Evolutionary conservation across 2,797 vertebrate genomes (phyloP).

Genomic region (Dipus sagitta): DNA sequence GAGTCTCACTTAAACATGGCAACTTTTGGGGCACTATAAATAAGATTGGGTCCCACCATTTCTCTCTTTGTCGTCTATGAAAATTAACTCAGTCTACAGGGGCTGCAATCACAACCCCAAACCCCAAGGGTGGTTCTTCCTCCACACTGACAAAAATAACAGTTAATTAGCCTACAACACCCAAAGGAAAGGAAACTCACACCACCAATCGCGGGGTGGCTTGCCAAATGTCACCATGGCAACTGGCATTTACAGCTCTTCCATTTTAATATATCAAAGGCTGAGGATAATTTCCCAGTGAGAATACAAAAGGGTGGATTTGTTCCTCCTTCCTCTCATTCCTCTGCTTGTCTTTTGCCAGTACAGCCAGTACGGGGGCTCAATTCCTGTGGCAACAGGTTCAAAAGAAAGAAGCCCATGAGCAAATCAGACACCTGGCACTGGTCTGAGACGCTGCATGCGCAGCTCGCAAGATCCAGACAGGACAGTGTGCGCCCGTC

Average conservation of each 20-base stretch:
- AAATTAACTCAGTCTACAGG: slow-evolving; percentile 82
- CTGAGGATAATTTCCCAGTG: slow-evolving; percentile 84
- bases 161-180: slow-evolving; percentile 88
- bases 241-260: slow-evolving; percentile 86
- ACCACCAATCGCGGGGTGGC: slow-evolving; percentile 77
- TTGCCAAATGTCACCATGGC: slow-evolving; percentile 85
- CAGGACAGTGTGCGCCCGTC: neutral
- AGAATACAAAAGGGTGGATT: slow-evolving; percentile 49
- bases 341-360: slow-evolving; percentile 63
- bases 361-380: slow-evolving; percentile 59
- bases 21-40: slow-evolving; percentile 68
- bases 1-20: slow-evolving; percentile 71
- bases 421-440: neutral
- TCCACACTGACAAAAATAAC: slow-evolving; percentile 84
- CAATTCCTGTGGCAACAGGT: slow-evolving; percentile 51
- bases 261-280: slow-evolving; percentile 86
- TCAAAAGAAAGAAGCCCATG: neutral
- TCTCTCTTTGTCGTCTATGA: slow-evolving; percentile 75
- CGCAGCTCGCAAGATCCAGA: neutral
- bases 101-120: slow-evolving; percentile 73
- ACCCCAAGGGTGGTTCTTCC: slow-evolving; percentile 75
- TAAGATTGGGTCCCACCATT: slow-evolving; percentile 40
- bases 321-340: neutral
- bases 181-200: slow-evolving; percentile 86
- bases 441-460: neutral